Evolutionary conservation across 1,140 invertebrate genomes (phyloP).

Genomic region (Notospermus geniculatus): DNA sequence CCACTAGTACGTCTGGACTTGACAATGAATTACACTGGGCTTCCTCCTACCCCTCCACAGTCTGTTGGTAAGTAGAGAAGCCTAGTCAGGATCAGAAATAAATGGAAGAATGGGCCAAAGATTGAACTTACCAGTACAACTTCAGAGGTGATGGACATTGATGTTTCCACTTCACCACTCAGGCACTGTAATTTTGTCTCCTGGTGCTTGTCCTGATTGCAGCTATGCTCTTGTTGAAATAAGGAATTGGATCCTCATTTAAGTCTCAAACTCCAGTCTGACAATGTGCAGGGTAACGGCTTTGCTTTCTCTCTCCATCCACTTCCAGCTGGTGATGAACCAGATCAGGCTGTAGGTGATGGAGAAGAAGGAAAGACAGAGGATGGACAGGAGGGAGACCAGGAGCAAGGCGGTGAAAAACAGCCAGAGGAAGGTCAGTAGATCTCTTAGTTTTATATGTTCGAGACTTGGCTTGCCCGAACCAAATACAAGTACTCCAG

Average conservation of each 20-base stretch:
- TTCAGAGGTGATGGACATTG: too few relatives aligned
- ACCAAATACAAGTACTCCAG: too few relatives aligned
- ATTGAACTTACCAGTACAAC: too few relatives aligned
- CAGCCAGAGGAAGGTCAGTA: not conserved
- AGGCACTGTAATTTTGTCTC: too few relatives aligned
- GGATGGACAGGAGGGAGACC: conserved; percentile 14
- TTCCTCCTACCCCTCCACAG: conserved; percentile 35
- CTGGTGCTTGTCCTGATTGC: too few relatives aligned
- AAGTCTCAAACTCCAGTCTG: too few relatives aligned
- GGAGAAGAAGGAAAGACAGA: conserved; percentile 19
- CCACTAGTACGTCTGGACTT: conserved; percentile 49
- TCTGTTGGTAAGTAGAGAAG: conserved; percentile 36
- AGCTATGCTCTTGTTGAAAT: too few relatives aligned
- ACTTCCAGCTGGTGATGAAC: conserved; percentile 9
- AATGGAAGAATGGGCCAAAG: not conserved
- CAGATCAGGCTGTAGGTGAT: conserved; percentile 15
- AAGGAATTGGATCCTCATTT: too few relatives aligned
- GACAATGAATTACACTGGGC: conserved; percentile 41
- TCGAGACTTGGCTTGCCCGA: too few relatives aligned
- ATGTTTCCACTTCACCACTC: too few relatives aligned
- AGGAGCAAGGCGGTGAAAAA: conserved; percentile 12
- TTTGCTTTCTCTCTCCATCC: not conserved
- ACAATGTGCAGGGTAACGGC: too few relatives aligned
- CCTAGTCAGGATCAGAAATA: not conserved
- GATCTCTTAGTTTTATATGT: not conserved